Evolutionary conservation across 2,888 invertebrate genomes (phyloP).

Genomic region (Tethea ocularis): DNA sequence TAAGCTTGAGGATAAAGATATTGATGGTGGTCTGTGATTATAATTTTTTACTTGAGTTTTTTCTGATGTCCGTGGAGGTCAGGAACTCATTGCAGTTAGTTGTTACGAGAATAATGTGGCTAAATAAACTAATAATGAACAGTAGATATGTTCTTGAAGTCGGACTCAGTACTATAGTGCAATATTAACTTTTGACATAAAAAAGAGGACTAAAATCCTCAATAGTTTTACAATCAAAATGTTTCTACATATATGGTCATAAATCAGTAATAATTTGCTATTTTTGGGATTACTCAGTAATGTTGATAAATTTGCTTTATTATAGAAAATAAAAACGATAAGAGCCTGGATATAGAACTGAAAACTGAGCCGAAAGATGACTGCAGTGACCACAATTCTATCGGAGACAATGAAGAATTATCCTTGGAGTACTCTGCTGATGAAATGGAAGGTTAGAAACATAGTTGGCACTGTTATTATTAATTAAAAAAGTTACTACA

Average conservation of each 20-base stretch:
- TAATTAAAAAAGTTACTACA: not conserved
- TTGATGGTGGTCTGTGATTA: slow-evolving; percentile 33
- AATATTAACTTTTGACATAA: too few relatives aligned
- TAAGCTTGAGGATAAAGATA: slow-evolving; percentile 58
- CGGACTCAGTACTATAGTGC: too few relatives aligned
- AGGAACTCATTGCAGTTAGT: too few relatives aligned
- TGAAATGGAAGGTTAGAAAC: slow-evolving; percentile 31
- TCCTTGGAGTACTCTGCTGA: slow-evolving; percentile 47
- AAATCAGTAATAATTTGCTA: too few relatives aligned
- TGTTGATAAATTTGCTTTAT: slow-evolving; percentile 1
- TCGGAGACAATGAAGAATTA: slow-evolving; percentile 42
- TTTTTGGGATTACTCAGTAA: not conserved
- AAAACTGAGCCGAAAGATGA: slow-evolving; percentile 72
- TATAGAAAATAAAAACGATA: slow-evolving; percentile 50
- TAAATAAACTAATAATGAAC: too few relatives aligned
- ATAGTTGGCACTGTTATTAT: slow-evolving; percentile 2
- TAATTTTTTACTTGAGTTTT: not conserved
- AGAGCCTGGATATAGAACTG: slow-evolving; percentile 52
- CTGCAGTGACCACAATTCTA: slow-evolving; percentile 52
- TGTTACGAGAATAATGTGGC: too few relatives aligned
- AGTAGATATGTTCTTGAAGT: too few relatives aligned
- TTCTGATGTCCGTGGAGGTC: too few relatives aligned
- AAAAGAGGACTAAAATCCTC: too few relatives aligned
- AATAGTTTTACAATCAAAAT: too few relatives aligned
- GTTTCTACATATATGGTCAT: too few relatives aligned